Evolutionary conservation across 2,888 invertebrate genomes (phyloP).

Genomic region (Dasypolia templi): DNA sequence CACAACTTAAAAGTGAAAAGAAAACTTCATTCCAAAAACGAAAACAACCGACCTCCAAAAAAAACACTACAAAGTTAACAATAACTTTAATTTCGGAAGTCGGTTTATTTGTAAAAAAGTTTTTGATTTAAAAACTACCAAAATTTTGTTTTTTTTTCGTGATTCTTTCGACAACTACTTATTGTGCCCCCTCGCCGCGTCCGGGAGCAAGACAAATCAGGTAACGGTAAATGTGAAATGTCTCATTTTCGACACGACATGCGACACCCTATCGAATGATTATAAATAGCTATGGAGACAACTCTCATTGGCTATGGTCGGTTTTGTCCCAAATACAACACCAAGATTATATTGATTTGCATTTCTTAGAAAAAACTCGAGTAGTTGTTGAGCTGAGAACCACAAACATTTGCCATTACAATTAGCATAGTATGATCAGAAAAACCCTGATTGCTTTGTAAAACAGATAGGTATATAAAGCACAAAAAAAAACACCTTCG

Average conservation of each 20-base stretch:
- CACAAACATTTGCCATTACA: slow-evolving; percentile 8
- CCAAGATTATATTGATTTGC: not conserved
- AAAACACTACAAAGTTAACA: no score
- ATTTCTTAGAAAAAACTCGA: slow-evolving; percentile 8
- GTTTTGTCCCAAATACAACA: not conserved
- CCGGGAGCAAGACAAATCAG: not conserved
- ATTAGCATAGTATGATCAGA: slow-evolving; percentile 13
- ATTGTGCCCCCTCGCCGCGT: no score
- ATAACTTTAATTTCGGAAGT: no score
- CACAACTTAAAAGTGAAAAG: no score
- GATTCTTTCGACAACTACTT: not conserved
- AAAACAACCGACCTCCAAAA: no score
- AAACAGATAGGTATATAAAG: slow-evolving; percentile 56
- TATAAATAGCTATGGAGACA: no score
- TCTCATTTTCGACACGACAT: not conserved
- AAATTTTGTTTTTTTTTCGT: no score
- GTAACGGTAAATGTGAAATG: no score
- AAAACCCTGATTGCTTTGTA: slow-evolving; percentile 9
- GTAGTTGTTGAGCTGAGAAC: not conserved
- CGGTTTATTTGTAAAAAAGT: no score
- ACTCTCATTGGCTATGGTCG: not conserved
- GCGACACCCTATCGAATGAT: not conserved
- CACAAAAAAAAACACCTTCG: slow-evolving; percentile 5
- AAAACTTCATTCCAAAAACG: no score
- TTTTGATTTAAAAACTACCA: no score